Percentiles rank a stretch among this genome's conserved stretches.
Conservation (phyloP, 2,797 vertebrate species). For the Hypotaenidia philippensis region DNA sequence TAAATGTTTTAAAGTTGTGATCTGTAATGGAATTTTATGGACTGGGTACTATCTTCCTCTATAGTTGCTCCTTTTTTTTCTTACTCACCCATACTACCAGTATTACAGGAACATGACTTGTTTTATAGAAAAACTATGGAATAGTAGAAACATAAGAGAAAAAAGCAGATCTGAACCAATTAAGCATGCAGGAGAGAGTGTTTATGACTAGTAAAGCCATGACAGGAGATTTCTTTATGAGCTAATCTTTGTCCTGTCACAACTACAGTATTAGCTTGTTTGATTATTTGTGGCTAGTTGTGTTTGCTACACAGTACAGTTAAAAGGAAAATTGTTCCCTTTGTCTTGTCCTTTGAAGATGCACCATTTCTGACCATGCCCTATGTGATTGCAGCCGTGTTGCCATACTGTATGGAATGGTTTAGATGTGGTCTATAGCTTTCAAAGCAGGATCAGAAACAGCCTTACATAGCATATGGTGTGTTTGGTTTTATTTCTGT, state of each 20-base stretch:
- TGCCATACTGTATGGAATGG: neutral
- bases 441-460: neutral
- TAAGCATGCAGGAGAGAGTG: neutral
- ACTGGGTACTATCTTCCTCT: neutral
- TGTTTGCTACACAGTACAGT: neutral
- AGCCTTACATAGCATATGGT: neutral
- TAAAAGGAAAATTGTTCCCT: neutral
- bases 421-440: neutral
- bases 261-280: neutral
- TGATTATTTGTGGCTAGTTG: neutral
- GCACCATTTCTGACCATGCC: neutral
- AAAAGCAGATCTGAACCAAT: neutral
- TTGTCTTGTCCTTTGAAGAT: neutral
- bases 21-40: neutral
- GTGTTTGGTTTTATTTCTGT: neutral
- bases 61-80: neutral
- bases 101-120: neutral
- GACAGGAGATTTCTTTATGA: neutral
- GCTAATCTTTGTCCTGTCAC: neutral
- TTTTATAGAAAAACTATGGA: neutral
- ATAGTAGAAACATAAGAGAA: neutral
- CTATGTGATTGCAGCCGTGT: neutral
- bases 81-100: rapidly evolving
- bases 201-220: neutral
- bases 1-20: neutral